These are phyloP conservation scores for Hypotaenidia philippensis DNA, from an alignment of 2,797 vertebrate species.

Conservation along the genomic window DNA sequence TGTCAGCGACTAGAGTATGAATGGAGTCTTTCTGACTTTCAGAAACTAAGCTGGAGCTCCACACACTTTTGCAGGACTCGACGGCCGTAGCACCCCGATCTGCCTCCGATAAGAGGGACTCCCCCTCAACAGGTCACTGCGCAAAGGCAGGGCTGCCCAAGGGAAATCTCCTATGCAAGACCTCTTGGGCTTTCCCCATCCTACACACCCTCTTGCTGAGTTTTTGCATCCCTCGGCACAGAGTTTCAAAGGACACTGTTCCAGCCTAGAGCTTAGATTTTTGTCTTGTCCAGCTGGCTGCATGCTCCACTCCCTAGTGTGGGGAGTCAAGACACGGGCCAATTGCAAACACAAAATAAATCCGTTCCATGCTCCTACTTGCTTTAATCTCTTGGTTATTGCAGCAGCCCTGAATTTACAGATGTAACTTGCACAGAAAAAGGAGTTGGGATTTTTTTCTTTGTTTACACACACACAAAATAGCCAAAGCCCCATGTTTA, in stretches of 20 bases:
- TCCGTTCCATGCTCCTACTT: neutral
- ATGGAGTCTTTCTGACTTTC: neutral
- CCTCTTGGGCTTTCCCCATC: neutral
- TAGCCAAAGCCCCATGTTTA: neutral
- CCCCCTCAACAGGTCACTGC: accelerated
- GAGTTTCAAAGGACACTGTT: neutral
- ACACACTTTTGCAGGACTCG: accelerated
- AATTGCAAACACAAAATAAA: constrained; percentile 47
- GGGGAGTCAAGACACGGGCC: neutral
- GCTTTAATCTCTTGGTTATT: constrained; percentile 27
- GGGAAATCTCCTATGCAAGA: neutral
- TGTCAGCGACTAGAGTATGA: neutral
- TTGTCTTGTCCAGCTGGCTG: constrained; percentile 30
- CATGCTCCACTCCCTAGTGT: neutral
- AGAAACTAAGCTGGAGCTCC: neutral
- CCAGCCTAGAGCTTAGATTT: neutral
- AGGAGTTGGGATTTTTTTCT: neutral
- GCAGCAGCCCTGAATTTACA: neutral
- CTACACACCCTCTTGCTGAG: neutral
- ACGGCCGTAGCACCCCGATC: accelerated
- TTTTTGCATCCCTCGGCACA: neutral
- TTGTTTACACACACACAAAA: neutral
- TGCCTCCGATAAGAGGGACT: neutral
- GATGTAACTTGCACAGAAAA: neutral
- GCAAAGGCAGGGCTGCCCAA: neutral